phyloP scores from a whole-genome alignment of 1,140 invertebrate genomes.

The Heliothis subflexa region DNA sequence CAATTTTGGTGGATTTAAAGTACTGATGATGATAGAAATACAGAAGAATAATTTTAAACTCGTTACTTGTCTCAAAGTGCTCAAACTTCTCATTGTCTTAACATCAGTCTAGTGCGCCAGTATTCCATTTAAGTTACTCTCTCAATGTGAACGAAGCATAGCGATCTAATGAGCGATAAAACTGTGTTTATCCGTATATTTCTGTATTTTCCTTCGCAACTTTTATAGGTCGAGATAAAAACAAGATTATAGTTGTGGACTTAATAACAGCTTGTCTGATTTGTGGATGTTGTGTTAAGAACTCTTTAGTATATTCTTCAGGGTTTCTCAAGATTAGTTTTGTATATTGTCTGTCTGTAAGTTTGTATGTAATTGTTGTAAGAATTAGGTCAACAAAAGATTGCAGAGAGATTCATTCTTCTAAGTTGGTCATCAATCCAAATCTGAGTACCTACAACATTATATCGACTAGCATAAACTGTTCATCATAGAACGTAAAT shows the following conservation, averaged over 20 bases:
- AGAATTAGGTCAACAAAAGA: too few species aligned
- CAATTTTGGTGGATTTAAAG: too few species aligned
- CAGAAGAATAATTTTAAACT: too few species aligned
- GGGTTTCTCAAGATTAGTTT: not conserved
- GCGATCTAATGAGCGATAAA: slow-evolving; percentile 41
- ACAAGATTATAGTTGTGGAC: slow-evolving; percentile 39
- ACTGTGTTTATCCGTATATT: slow-evolving; percentile 34
- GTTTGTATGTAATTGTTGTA: not conserved
- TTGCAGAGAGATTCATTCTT: too few species aligned
- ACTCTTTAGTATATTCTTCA: not conserved
- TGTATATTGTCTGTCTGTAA: not conserved
- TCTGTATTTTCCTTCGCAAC: slow-evolving; percentile 33
- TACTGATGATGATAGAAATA: too few species aligned
- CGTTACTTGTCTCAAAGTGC: too few species aligned
- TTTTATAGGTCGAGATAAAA: slow-evolving; percentile 39
- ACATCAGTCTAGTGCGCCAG: not conserved
- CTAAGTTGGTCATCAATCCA: too few species aligned
- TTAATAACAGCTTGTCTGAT: slow-evolving; percentile 29
- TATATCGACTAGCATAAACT: too few species aligned
- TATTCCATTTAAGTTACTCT: not conserved
- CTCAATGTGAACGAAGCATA: slow-evolving; percentile 13
- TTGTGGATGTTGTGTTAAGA: slow-evolving; percentile 12
- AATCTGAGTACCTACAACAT: too few species aligned
- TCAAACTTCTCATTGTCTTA: too few species aligned
- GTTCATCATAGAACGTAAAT: too few species aligned